Evolutionary conservation across 2,888 invertebrate genomes (phyloP).

Genomic region (Odontomyia ornata): DNA sequence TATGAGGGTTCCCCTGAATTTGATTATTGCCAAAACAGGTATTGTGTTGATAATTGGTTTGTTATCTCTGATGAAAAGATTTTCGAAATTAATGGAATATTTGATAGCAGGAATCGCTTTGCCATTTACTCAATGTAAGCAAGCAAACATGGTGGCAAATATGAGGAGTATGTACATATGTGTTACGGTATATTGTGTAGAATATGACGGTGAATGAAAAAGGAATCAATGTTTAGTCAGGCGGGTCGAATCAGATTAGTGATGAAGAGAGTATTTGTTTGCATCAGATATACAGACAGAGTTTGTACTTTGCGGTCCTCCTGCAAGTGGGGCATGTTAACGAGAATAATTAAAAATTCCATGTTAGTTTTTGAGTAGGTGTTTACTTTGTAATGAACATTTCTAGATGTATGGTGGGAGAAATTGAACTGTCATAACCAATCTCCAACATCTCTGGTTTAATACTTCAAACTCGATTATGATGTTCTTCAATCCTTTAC

Average conservation of each 20-base stretch:
- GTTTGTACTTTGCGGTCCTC: no score
- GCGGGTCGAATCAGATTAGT: slow-evolving; percentile 23
- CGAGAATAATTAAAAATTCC: no score
- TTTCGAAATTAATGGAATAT: slow-evolving; percentile 49
- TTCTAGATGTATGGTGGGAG: no score
- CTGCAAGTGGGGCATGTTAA: no score
- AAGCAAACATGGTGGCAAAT: background rate
- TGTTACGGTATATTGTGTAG: background rate
- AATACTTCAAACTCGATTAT: no score
- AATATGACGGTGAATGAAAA: background rate
- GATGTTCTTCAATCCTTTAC: no score
- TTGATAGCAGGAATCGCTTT: slow-evolving; percentile 29
- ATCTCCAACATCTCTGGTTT: no score
- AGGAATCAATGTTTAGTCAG: slow-evolving; percentile 32
- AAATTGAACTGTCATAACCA: no score
- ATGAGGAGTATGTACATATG: background rate
- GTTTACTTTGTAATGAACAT: no score
- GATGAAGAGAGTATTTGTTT: background rate
- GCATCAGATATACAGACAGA: no score
- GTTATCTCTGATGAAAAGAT: slow-evolving; percentile 48
- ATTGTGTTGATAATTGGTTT: slow-evolving; percentile 49
- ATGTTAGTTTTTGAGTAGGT: no score
- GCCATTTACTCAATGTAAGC: background rate
- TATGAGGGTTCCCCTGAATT: background rate
- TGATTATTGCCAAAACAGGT: slow-evolving; percentile 48